Evolutionary conservation across 2,113 vertebrate genomes (phyloP).

Genomic region (Himantopus leucocephalus): DNA sequence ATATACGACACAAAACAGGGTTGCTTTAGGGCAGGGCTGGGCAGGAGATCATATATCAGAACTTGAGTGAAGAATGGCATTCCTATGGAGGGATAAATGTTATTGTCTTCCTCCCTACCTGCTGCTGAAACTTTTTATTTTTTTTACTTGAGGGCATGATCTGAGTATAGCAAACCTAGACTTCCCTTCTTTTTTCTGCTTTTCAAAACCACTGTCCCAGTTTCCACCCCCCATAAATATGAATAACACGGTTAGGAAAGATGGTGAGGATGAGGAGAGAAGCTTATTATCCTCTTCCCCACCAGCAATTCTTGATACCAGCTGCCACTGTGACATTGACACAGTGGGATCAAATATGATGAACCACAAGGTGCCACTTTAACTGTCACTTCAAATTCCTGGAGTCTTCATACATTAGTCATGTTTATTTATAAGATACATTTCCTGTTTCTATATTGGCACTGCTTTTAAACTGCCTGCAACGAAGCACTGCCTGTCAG

Average conservation of each 20-base stretch:
- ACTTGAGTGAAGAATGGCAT: background rate
- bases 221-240: constrained; percentile 15
- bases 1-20: background rate
- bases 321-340: constrained; percentile 53
- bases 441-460: constrained; percentile 61
- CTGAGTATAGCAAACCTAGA: background rate
- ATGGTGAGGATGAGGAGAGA: constrained; percentile 4
- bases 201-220: background rate
- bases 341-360: constrained; percentile 59
- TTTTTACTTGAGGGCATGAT: background rate
- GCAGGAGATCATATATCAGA: background rate
- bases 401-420: constrained; percentile 54
- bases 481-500: constrained; percentile 50
- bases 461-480: constrained; percentile 45
- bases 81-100: background rate
- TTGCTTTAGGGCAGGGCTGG: background rate
- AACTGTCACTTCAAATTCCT: constrained; percentile 61
- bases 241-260: constrained; percentile 26
- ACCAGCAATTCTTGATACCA: constrained; percentile 35
- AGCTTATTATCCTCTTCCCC: constrained; percentile 38
- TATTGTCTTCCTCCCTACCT: background rate
- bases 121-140: background rate
- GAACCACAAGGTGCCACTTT: constrained; percentile 65
- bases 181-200: background rate
- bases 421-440: constrained; percentile 68